Evolutionary conservation across 1,140 invertebrate species (phyloP), one percentile per base, ranked within the genome.

Genomic region (Temnothorax nylanderi): DNA sequence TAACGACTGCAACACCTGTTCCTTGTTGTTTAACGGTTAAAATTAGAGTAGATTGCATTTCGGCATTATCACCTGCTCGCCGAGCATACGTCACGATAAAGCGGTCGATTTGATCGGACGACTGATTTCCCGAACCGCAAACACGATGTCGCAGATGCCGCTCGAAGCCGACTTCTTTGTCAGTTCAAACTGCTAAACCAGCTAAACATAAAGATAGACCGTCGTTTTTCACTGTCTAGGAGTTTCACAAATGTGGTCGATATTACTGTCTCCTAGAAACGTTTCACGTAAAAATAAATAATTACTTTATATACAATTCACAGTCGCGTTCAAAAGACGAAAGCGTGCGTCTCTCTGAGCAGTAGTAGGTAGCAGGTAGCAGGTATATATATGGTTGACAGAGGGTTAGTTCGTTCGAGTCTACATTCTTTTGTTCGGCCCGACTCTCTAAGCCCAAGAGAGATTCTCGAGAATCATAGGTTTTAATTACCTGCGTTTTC

Each of bases 21-120:
- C 37, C 2, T 34, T 34, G 26, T 72, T 74, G 65, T 54, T 71
- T 37, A 84, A 60, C 51, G 51, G 34, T 62, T 87, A 87, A 89
- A 85, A 54, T 85, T 85, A 80, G 47, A 80, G 41, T 41, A 44
- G 4, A 44, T 32, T 81, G 60, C 10, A 26, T 72, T 72, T 56
- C 16, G 32, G 3, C 60, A 67, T 86, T 85, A 69, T 80, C 41
- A 65, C 16, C 7, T 67, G 60, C 7, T 56, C 8, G 8, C 16
- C 21, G 64, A 5, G 13, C 11, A 37, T 47, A 44, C 10, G 18
- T 51, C 34, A 8, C 47, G 81, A 77, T 65, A 65, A 85, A 67
- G n/a, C 56, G 56, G 21, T 11, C 16, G 37, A 32, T 49, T 32
- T 89, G 72, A 26, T 75, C 74, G 49, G 32, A 37, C 44, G 75